These are phyloP conservation scores for Acrobasis consociella DNA, from an alignment of 2,888 invertebrate genomes.

Conservation along the genomic window DNA sequence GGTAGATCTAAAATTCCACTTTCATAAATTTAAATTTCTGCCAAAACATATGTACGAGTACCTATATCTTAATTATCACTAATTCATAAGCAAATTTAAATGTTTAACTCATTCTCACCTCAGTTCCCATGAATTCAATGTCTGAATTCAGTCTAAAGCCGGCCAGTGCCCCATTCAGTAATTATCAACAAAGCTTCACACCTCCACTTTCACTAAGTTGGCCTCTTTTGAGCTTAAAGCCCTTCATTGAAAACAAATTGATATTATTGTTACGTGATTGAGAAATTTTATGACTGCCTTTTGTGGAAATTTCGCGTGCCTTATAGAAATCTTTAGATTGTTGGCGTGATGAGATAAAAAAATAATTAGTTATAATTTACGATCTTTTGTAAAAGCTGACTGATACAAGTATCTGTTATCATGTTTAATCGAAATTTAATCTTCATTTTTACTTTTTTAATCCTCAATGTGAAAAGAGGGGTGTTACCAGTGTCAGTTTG, in stretches of 20 bases:
- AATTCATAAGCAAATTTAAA: not conserved
- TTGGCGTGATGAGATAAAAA: not conserved
- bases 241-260: constrained; percentile 46
- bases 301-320: not conserved
- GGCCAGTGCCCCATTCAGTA: constrained; percentile 38
- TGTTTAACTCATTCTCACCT: constrained; percentile 7
- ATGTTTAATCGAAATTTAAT: too few relatives aligned
- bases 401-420: too few relatives aligned
- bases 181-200: constrained; percentile 24
- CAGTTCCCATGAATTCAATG: constrained; percentile 22
- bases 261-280: constrained; percentile 25
- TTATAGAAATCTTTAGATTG: not conserved
- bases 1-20: too few relatives aligned
- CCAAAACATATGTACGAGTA: not conserved
- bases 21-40: not conserved
- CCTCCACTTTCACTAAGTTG: constrained; percentile 62
- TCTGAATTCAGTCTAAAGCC: constrained; percentile 27
- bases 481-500: too few relatives aligned
- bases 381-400: too few relatives aligned
- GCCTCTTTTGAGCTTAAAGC: constrained; percentile 45
- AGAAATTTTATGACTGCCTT: constrained; percentile 4
- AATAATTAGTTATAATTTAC: not conserved
- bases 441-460: too few relatives aligned
- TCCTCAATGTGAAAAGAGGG: too few relatives aligned
- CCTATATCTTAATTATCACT: not conserved